Evolutionary conservation across 2,888 invertebrate genomes (phyloP).

Genomic region (Nasonia oneida): DNA sequence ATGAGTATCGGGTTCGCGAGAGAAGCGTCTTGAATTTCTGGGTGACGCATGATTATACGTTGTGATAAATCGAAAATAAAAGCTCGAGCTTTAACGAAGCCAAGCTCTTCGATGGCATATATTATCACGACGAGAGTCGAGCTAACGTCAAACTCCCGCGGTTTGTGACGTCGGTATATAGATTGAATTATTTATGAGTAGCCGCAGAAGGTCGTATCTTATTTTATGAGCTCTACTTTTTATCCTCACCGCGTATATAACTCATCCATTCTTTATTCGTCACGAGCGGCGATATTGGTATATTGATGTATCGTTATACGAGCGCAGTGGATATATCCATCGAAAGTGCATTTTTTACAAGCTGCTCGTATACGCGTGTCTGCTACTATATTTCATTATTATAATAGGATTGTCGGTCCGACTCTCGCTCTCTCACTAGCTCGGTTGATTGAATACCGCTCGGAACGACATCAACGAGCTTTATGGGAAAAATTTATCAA

Average conservation of each 20-base stretch:
- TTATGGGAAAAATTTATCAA: constrained; percentile 63
- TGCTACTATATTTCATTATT: constrained; percentile 63
- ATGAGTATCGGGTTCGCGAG: constrained; percentile 21
- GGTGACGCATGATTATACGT: not conserved
- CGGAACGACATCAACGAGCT: constrained; percentile 48
- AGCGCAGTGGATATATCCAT: constrained; percentile 45
- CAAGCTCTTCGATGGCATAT: constrained; percentile 47
- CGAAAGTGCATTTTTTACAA: constrained; percentile 61
- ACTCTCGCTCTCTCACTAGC: not conserved
- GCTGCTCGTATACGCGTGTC: not conserved
- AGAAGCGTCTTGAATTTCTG: constrained; percentile 16
- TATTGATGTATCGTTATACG: constrained; percentile 27
- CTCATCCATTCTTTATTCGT: constrained; percentile 62
- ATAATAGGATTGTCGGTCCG: constrained; percentile 61
- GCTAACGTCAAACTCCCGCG: constrained; percentile 60
- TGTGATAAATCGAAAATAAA: not conserved
- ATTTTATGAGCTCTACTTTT: constrained; percentile 62
- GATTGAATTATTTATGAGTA: constrained; percentile 62
- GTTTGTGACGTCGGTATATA: constrained; percentile 49
- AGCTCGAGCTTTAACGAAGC: not conserved
- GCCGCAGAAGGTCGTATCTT: constrained; percentile 44
- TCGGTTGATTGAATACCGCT: constrained; percentile 59
- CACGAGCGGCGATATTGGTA: constrained; percentile 15
- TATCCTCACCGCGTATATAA: constrained; percentile 51
- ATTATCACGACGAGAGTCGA: constrained; percentile 56